A percentile compares a stretch with the other conserved stretches of the same genome.
Evolutionary conservation across 2,797 vertebrate species (phyloP).

Genomic region (Tarsius wallacei): DNA sequence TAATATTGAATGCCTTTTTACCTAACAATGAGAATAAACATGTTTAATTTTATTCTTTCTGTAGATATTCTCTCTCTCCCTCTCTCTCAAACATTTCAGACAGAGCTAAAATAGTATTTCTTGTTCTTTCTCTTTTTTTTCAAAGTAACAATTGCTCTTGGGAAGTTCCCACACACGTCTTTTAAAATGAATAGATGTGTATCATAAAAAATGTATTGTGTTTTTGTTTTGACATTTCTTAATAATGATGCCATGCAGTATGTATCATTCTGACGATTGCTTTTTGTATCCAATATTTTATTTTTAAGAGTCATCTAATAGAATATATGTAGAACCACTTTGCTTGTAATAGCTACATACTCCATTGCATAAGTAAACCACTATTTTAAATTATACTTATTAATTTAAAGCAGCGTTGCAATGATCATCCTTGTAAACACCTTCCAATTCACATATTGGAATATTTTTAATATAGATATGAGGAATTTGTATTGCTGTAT

Average conservation of each 20-base stretch:
- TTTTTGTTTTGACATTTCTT: background rate
- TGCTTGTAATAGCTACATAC: background rate
- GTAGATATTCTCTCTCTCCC: no score
- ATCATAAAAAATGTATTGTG: background rate
- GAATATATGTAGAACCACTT: background rate
- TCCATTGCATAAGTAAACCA: background rate
- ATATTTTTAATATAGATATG: background rate
- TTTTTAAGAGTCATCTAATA: background rate
- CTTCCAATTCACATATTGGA: background rate
- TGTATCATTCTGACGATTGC: background rate
- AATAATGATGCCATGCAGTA: background rate
- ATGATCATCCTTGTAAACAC: background rate
- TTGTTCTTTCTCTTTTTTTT: background rate
- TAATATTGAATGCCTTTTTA: background rate
- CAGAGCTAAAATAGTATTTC: background rate
- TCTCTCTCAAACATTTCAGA: background rate
- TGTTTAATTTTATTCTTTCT: background rate
- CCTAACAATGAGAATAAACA: background rate
- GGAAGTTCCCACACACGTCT: background rate
- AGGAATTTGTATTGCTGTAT: background rate
- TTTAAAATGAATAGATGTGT: background rate
- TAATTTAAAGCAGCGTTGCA: background rate
- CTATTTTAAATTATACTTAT: background rate
- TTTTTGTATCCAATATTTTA: background rate
- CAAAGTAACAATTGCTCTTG: background rate